phyloP scores from a whole-genome alignment of 2,888 invertebrate species.

The Macrophya alboannulata region DNA sequence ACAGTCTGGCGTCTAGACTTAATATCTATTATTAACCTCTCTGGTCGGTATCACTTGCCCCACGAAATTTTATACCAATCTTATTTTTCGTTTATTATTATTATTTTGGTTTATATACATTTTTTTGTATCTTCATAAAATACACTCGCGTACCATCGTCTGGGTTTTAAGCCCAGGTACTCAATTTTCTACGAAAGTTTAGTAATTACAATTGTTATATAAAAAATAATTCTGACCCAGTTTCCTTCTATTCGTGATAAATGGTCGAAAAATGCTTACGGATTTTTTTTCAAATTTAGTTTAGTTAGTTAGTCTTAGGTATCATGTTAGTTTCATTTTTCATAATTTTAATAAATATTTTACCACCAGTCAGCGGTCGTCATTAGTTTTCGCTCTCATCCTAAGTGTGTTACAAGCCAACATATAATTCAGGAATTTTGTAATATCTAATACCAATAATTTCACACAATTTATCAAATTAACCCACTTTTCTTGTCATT shows the following conservation, averaged over 20 bases:
- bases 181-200: neutral
- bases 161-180: neutral
- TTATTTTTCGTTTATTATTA: neutral
- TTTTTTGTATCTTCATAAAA: neutral
- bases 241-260: conserved; percentile 22
- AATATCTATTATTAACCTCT: conserved; percentile 43
- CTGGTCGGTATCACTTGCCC: conserved; percentile 26
- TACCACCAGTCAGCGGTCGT: neutral
- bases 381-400: neutral
- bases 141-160: neutral
- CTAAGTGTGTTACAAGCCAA: neutral
- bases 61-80: conserved; percentile 41
- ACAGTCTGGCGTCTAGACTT: conserved; percentile 40
- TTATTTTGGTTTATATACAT: neutral
- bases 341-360: neutral
- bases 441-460: neutral
- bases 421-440: neutral
- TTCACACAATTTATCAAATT: neutral
- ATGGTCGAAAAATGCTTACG: neutral
- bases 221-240: neutral
- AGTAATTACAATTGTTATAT: neutral
- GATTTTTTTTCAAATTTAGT: neutral
- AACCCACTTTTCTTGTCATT: neutral
- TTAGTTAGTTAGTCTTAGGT: neutral
- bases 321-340: neutral